phyloP scores from a whole-genome alignment of 53 echinoderm and acorn worm genomes.

The Crossaster papposus region DNA sequence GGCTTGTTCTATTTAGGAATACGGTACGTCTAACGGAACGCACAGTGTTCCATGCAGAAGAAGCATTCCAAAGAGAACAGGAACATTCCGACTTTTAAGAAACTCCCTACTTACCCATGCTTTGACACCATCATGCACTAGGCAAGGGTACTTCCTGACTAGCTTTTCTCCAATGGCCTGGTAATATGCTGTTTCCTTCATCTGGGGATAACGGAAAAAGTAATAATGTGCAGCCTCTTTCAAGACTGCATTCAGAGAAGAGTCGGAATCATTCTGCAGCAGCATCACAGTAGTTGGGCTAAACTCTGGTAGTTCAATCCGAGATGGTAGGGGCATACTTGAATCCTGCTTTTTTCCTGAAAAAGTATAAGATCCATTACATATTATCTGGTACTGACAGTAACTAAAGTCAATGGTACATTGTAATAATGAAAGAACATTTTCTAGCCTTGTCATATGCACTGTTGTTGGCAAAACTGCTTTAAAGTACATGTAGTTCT shows the following conservation, averaged over 20 bases:
- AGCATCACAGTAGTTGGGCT: slow-evolving; percentile 24
- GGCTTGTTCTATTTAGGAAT: no score
- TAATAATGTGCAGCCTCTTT: slow-evolving; percentile 27
- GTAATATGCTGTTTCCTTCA: slow-evolving; percentile 37
- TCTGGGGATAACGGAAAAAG: slow-evolving; percentile 16
- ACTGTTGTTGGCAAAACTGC: no score
- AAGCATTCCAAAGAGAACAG: no score
- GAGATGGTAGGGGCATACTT: slow-evolving; percentile 11
- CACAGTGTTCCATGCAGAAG: no score
- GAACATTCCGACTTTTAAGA: neutral
- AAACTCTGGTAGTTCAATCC: slow-evolving; percentile 16
- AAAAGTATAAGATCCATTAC: neutral
- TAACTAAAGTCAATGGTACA: no score
- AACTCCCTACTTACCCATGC: slow-evolving; percentile 8
- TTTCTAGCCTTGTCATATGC: no score
- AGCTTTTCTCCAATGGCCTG: slow-evolving; percentile 29
- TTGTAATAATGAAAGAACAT: no score
- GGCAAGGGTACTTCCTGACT: slow-evolving; percentile 28
- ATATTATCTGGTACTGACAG: no score
- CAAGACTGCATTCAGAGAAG: slow-evolving; percentile 12
- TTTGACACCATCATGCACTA: slow-evolving; percentile 38
- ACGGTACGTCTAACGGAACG: no score
- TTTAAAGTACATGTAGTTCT: no score
- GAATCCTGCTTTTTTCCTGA: neutral
- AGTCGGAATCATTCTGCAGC: slow-evolving; percentile 5